Conservation (phyloP, 2,113 vertebrate genomes). For the Corythornis madagascariensis region DNA sequence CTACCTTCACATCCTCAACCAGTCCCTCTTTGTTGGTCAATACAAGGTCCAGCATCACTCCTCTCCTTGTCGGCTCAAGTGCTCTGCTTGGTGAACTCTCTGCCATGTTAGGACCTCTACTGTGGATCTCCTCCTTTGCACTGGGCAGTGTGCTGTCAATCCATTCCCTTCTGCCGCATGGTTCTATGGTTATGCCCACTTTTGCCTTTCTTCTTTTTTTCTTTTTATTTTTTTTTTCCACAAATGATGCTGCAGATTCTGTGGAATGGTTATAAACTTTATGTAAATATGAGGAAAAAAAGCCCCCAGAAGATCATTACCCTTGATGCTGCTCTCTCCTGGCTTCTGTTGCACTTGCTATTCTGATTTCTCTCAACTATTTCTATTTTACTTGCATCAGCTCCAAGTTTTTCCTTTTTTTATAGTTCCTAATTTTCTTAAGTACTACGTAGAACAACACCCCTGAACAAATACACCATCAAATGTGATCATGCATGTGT, state of each 20-base stretch:
- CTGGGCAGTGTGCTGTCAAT: neutral
- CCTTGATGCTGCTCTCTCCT: neutral
- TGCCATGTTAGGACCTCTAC: fast-evolving
- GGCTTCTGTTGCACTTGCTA: neutral
- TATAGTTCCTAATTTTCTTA: neutral
- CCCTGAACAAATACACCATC: neutral
- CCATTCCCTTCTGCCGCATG: neutral
- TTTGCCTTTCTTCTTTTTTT: neutral
- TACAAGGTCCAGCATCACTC: too few relatives aligned
- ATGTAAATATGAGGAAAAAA: too few relatives aligned
- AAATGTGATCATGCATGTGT: neutral
- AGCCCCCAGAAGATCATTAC: neutral
- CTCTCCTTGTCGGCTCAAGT: neutral
- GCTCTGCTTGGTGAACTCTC: fast-evolving
- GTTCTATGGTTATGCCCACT: neutral
- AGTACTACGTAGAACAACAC: neutral
- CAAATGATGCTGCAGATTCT: neutral
- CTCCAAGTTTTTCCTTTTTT: neutral
- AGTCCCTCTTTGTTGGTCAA: too few relatives aligned
- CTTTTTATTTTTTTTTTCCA: neutral
- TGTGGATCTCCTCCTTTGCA: neutral
- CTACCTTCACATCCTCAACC: too few relatives aligned
- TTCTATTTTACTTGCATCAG: neutral
- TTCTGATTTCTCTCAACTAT: neutral
- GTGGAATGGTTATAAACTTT: neutral